Conservation (phyloP, 2,113 vertebrate species). For the Anoura caudifer region DNA sequence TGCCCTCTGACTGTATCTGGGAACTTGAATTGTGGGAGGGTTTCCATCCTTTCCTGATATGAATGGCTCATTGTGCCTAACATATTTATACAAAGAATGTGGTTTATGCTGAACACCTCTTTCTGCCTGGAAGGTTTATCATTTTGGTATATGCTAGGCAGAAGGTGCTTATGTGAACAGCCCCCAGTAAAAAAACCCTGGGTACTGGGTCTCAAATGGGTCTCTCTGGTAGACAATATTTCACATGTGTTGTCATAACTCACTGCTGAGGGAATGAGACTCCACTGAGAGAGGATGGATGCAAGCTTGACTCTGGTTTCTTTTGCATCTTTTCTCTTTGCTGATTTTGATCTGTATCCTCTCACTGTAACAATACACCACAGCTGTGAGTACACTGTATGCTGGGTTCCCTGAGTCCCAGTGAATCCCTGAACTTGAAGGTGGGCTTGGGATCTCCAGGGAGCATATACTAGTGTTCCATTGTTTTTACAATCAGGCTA, state of each 20-base stretch:
- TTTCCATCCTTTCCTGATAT: background rate
- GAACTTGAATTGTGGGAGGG: background rate
- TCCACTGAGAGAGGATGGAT: background rate
- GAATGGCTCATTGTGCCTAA: background rate
- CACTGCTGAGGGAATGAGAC: background rate
- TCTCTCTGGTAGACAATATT: background rate
- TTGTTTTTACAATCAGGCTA: background rate
- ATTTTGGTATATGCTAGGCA: background rate
- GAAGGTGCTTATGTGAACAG: background rate
- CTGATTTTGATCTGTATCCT: background rate
- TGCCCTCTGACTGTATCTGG: background rate
- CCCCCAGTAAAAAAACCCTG: background rate
- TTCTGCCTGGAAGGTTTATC: background rate
- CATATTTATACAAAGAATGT: background rate
- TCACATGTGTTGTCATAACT: background rate
- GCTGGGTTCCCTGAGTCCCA: background rate
- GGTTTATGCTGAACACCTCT: background rate
- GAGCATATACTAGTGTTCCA: background rate
- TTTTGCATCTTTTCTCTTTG: background rate
- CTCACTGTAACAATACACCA: background rate
- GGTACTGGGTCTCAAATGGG: background rate
- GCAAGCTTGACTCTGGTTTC: background rate
- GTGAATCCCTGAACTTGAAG: background rate
- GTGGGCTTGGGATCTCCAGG: background rate
- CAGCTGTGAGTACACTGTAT: background rate